Evolutionary conservation across 2,797 vertebrate genomes (phyloP).

Genomic region (Menidia menidia): DNA sequence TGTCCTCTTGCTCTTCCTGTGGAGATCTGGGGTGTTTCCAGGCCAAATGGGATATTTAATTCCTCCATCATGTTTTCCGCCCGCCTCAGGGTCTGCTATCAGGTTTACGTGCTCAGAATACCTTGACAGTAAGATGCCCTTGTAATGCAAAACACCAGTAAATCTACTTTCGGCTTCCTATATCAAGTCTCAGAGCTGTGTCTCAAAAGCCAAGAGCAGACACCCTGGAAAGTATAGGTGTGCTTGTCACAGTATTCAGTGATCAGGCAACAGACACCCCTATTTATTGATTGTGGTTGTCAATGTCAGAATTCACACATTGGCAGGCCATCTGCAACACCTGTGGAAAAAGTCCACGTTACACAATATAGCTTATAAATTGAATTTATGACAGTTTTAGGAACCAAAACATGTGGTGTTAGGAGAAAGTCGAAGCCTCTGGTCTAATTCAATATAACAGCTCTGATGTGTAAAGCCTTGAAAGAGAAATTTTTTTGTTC

Average conservation of each 20-base stretch:
- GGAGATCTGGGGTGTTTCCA: slow-evolving; percentile 26
- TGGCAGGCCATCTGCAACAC: not conserved
- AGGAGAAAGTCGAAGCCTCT: too few species aligned
- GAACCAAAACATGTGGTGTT: too few species aligned
- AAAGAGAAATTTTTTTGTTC: too few species aligned
- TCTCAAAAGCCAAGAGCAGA: not conserved
- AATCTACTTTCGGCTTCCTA: not conserved
- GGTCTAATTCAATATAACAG: too few species aligned
- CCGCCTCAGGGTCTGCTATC: slow-evolving; percentile 30
- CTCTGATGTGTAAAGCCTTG: too few species aligned
- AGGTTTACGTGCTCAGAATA: slow-evolving; percentile 44
- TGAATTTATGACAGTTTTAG: too few species aligned
- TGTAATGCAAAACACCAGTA: slow-evolving; percentile 22
- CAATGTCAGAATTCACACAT: slow-evolving; percentile 5
- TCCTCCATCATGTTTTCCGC: slow-evolving; percentile 32
- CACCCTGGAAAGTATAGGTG: not conserved
- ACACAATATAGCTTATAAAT: not conserved
- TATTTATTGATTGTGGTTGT: not conserved
- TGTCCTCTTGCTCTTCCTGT: slow-evolving; percentile 14
- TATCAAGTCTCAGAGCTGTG: slow-evolving; percentile 6
- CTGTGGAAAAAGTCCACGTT: not conserved
- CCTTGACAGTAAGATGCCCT: slow-evolving; percentile 1
- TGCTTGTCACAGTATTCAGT: not conserved
- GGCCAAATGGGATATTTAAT: slow-evolving; percentile 49
- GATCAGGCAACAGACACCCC: not conserved